A percentile compares a stretch with the other conserved stretches of the same genome.
Evolutionary conservation across 2,113 vertebrate species (phyloP).

Genomic region (Syngnathus typhle): DNA sequence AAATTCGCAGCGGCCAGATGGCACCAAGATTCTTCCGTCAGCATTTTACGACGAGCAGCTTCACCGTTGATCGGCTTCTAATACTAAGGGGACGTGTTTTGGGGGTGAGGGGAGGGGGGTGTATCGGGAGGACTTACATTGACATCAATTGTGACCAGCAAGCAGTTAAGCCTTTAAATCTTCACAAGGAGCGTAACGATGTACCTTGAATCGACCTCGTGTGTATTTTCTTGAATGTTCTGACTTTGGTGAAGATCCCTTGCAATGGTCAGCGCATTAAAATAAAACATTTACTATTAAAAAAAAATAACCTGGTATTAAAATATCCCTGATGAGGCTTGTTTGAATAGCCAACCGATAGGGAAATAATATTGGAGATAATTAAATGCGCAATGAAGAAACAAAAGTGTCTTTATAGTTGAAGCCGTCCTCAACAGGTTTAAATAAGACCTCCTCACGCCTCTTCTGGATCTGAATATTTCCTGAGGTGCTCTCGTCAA

Average conservation of each 20-base stretch:
- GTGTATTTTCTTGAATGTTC: conserved; percentile 25
- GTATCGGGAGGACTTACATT: not conserved
- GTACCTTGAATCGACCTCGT: conserved; percentile 14
- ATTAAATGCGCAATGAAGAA: not conserved
- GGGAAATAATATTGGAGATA: not conserved
- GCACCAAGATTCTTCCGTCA: conserved; percentile 39
- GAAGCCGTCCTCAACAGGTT: not conserved
- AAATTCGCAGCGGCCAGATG: conserved; percentile 32
- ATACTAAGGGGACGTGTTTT: conserved; percentile 6
- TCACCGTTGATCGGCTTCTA: conserved; percentile 45
- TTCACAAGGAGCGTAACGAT: conserved; percentile 5
- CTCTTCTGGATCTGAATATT: conserved; percentile 3
- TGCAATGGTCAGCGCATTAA: not conserved
- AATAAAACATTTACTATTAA: not conserved
- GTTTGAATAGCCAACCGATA: not conserved
- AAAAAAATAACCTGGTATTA: not conserved
- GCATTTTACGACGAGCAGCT: conserved; percentile 25
- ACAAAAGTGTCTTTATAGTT: not conserved
- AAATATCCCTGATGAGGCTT: not conserved
- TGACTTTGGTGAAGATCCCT: conserved; percentile 5
- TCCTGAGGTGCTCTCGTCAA: too few relatives aligned
- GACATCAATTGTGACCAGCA: conserved; percentile 7
- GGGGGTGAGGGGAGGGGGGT: conserved; percentile 1
- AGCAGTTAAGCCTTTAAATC: conserved; percentile 2
- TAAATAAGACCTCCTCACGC: not conserved